Percentiles rank a stretch among this genome's conserved stretches.
Evolutionary conservation across 2,888 invertebrate species (phyloP).

Genomic region (Sclerodermus sp.): DNA sequence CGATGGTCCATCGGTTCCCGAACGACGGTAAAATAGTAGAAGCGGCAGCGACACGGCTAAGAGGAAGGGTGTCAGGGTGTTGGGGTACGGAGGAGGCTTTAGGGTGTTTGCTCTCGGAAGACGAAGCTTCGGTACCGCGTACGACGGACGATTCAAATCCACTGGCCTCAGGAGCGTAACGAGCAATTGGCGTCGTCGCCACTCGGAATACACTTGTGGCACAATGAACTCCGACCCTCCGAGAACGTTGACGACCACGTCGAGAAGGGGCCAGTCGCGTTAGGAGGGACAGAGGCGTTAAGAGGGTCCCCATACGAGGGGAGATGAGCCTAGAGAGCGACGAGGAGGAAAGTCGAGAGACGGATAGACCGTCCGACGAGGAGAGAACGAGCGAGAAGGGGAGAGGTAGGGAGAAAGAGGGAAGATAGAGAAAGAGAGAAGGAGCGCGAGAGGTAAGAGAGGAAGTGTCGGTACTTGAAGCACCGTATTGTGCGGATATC

Average conservation of each 20-base stretch:
- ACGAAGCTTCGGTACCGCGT: not conserved
- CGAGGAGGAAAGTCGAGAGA: not conserved
- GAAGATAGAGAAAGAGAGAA: not conserved
- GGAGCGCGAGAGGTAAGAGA: not conserved
- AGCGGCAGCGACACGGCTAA: no score
- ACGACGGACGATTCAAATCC: slow-evolving; percentile 23
- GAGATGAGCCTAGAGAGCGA: no score
- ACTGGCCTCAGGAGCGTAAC: slow-evolving; percentile 30
- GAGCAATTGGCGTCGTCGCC: slow-evolving; percentile 39
- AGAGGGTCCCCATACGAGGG: no score
- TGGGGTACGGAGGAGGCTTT: no score
- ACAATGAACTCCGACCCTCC: slow-evolving; percentile 54
- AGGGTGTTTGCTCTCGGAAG: no score
- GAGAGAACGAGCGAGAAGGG: slow-evolving; percentile 3
- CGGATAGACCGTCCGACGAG: not conserved
- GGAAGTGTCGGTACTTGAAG: slow-evolving; percentile 13
- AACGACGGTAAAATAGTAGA: no score
- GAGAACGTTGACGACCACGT: slow-evolving; percentile 20
- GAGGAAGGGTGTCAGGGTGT: no score
- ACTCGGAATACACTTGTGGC: slow-evolving; percentile 51
- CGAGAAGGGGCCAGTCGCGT: slow-evolving; percentile 19
- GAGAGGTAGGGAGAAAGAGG: slow-evolving; percentile 10
- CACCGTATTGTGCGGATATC: slow-evolving; percentile 24
- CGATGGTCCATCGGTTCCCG: no score
- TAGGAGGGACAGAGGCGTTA: no score